Conservation (phyloP, 2,113 vertebrate genomes). For the Nibea coibor region DNA sequence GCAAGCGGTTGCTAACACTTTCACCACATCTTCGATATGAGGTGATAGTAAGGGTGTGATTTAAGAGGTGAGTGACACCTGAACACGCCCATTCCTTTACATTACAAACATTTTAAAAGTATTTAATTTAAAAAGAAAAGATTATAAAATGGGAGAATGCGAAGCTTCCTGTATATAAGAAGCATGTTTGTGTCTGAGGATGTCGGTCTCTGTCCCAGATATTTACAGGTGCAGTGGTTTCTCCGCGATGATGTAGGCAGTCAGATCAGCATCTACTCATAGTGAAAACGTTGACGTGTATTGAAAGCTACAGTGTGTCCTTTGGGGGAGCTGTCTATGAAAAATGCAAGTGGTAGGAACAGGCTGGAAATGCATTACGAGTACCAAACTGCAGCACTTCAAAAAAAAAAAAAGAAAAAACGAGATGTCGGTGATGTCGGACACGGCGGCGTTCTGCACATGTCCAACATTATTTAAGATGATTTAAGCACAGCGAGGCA, state of each 20-base stretch:
- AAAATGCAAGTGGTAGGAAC: conserved; percentile 51
- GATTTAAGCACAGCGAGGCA: conserved; percentile 51
- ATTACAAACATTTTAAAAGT: background rate
- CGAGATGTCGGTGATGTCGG: conserved; percentile 25
- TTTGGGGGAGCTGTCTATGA: conserved; percentile 38
- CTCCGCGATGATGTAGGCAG: conserved; percentile 13
- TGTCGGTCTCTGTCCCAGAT: background rate
- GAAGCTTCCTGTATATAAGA: background rate
- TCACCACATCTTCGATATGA: background rate
- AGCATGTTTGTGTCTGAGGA: background rate
- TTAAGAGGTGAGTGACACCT: background rate
- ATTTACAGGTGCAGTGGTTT: conserved; percentile 4
- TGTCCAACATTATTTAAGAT: conserved; percentile 56
- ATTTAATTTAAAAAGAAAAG: background rate
- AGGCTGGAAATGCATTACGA: conserved; percentile 31
- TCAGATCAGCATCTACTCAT: conserved; percentile 36
- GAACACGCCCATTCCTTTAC: background rate
- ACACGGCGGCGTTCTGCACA: conserved; percentile 31
- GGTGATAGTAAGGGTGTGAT: background rate
- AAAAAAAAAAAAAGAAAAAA: conserved; percentile 15
- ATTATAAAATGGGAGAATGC: background rate
- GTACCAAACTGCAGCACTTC: conserved; percentile 40
- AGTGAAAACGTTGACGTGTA: conserved; percentile 37
- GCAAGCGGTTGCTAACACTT: background rate
- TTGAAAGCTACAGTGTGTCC: conserved; percentile 51